phyloP scores from a whole-genome alignment of 2,888 invertebrate species.

The Gandaritis pyraliata region DNA sequence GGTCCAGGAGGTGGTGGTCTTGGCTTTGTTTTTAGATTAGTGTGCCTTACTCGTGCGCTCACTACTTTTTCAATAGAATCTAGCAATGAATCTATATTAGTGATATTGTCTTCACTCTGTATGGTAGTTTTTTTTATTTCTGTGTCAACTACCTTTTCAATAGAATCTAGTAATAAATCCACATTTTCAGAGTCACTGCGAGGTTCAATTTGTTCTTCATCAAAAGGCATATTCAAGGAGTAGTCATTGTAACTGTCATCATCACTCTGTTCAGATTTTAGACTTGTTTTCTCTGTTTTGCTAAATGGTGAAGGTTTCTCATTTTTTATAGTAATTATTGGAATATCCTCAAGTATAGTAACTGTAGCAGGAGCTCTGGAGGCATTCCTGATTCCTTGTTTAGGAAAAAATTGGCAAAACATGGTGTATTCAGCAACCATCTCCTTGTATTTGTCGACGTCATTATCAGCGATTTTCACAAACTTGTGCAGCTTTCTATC shows the following conservation, averaged over 20 bases:
- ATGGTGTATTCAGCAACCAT: conserved; percentile 57
- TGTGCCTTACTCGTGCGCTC: conserved; percentile 10
- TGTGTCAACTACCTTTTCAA: conserved; percentile 29
- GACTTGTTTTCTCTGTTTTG: background rate
- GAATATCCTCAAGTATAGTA: background rate
- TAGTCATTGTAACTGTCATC: conserved; percentile 28
- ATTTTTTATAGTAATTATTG: conserved; percentile 3
- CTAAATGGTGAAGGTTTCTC: background rate
- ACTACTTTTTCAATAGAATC: conserved; percentile 24
- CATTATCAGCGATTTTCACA: conserved; percentile 32
- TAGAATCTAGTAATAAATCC: conserved; percentile 32
- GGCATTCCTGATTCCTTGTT: background rate
- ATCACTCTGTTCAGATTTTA: conserved; percentile 17
- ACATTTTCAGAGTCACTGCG: conserved; percentile 21
- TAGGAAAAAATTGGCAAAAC: conserved; percentile 53
- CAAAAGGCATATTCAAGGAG: conserved; percentile 7
- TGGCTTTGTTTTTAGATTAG: conserved; percentile 8
- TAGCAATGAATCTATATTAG: conserved; percentile 19
- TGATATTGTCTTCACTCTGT: background rate
- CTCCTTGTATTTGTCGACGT: conserved; percentile 39
- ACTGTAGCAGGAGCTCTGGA: conserved; percentile 2
- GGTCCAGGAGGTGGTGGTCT: background rate
- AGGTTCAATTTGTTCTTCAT: conserved; percentile 4
- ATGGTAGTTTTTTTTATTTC: background rate
- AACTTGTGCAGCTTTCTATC: conserved; percentile 53